Evolutionary conservation across 2,797 vertebrate species (phyloP), one percentile per base, ranked within the genome.

Genomic region (Dromococcyx pavoninus): DNA sequence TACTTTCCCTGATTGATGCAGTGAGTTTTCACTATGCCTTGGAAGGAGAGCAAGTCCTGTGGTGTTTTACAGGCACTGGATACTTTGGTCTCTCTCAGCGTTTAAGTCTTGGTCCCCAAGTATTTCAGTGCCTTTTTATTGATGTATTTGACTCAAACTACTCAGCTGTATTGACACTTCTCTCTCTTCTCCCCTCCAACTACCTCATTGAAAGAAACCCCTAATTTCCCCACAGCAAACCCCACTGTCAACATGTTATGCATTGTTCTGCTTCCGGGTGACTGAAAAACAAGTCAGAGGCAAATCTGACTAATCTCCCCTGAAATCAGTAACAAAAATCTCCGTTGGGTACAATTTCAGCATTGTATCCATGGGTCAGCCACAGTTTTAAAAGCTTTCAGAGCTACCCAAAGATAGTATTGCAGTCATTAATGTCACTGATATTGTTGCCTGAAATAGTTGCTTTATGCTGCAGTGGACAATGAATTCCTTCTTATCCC

Each of bases 401-500:
- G 58, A 92, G 54, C 50, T 58, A 43, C 44, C 56, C 86, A 51
- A 86, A 85, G 60, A 67, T 69, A 93, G 48, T 13, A 24, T 65
- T 73, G 46, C 62, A 73, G 62, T 65, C 81, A 73, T 60, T 77
- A 71, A 76, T 10, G 5, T 65, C 75, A 27, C 58, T 32, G 85
- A 81, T 94, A 89, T 46, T 54, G 46, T 81, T 88, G 67, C 58
- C 65, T 44, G 27, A 88, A 96, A 91, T 69, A 86, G 86, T 77
- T 91, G 71, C 82, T 95, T 86, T 93, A 51, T 91, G 39, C 30
- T 51, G 43, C 83, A 86, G 23, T 22, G 53, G 57, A 91, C 91
- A 93, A 90, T 53, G 61, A 86, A 84, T 92, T 96, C 93, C 54
- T 94, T 96, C 78, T 95, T 89, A 71, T 78, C 67, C 91, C 72